phyloP scores from a whole-genome alignment of 2,797 vertebrate genomes.

The Enteromius anoplus region DNA sequence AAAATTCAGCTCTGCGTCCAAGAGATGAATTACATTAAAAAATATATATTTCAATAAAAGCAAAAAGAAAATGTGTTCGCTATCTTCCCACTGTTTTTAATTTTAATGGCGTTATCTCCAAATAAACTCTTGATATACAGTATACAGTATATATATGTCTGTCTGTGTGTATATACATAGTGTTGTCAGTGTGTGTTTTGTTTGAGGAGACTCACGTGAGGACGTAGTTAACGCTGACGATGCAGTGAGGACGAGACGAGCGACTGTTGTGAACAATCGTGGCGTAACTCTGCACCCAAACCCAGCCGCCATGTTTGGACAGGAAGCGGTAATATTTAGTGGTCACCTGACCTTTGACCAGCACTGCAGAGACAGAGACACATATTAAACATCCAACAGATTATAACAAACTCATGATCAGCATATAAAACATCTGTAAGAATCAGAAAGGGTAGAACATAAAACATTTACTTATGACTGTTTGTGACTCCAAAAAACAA shows the following conservation, averaged over 20 bases:
- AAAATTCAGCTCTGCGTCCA: neutral
- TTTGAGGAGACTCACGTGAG: slow-evolving; percentile 87
- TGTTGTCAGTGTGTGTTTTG: neutral
- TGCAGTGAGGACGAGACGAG: slow-evolving; percentile 94
- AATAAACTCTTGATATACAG: no score
- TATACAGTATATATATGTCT: no score
- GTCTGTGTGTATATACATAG: no score
- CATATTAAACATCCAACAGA: slow-evolving; percentile 24
- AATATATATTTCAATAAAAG: neutral
- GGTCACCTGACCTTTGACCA: slow-evolving; percentile 97
- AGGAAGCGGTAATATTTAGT: slow-evolving; percentile 96
- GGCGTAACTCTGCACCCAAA: slow-evolving; percentile 97
- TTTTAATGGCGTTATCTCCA: no score
- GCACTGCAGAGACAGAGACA: slow-evolving; percentile 75
- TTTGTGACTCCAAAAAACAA: no score
- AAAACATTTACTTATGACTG: no score
- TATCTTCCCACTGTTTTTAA: no score
- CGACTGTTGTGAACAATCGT: slow-evolving; percentile 98
- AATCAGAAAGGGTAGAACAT: neutral
- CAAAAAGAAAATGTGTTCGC: neutral
- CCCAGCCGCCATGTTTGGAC: slow-evolving; percentile 96
- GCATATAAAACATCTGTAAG: neutral
- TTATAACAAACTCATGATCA: neutral
- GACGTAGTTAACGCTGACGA: slow-evolving; percentile 98
- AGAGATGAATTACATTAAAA: neutral